phyloP scores from a whole-genome alignment of 2,888 invertebrate species.

The Slavum lentiscoides region DNA sequence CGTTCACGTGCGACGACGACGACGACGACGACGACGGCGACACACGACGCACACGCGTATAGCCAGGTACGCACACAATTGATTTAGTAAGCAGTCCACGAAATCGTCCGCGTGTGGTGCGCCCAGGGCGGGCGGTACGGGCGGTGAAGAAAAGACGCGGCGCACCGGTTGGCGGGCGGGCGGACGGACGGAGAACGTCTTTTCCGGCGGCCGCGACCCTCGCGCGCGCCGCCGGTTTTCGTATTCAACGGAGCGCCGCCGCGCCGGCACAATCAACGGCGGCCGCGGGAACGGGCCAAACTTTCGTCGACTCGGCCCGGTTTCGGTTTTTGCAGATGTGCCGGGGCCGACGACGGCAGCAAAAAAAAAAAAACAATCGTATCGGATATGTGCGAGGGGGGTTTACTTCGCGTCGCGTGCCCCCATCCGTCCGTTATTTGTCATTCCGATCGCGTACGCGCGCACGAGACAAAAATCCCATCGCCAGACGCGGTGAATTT shows the following conservation, averaged over 20 bases:
- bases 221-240: conserved; percentile 12
- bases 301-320: background rate
- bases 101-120: background rate
- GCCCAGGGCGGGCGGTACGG: background rate
- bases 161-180: conserved; percentile 28
- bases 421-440: no score
- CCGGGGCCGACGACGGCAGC: no score
- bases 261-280: conserved; percentile 29
- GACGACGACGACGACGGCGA: conserved; percentile 20
- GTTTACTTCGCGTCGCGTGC: no score
- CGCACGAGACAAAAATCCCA: conserved; percentile 31
- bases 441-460: conserved; percentile 36
- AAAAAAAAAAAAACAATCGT: no score
- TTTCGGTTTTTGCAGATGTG: no score
- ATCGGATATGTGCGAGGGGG: no score
- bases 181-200: background rate
- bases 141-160: conserved; percentile 8
- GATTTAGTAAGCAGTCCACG: conserved; percentile 53
- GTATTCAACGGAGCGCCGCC: conserved; percentile 48
- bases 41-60: background rate
- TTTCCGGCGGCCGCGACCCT: background rate
- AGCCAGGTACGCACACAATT: conserved; percentile 21
- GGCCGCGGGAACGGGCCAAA: conserved; percentile 14
- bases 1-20: conserved; percentile 5
- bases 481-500: conserved; percentile 23